phyloP scores from a whole-genome alignment of 1,140 invertebrate species.

The Hypsibius dujardini region DNA sequence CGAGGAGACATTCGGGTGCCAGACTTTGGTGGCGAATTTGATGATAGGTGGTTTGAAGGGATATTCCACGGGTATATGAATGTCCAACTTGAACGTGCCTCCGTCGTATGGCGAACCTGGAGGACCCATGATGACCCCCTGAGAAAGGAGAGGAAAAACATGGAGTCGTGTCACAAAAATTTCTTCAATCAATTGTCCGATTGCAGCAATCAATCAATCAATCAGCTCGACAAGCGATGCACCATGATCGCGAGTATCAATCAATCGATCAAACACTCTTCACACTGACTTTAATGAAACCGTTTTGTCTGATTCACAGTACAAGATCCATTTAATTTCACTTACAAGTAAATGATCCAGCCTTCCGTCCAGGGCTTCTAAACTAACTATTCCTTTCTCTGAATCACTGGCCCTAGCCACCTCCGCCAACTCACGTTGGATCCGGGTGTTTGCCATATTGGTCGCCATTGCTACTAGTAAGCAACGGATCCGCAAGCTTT shows the following conservation, averaged over 20 bases:
- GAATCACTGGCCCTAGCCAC: background rate
- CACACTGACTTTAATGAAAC: too few relatives aligned
- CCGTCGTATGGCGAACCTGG: conserved; percentile 93
- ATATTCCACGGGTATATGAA: conserved; percentile 95
- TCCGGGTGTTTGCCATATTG: background rate
- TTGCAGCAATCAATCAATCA: too few relatives aligned
- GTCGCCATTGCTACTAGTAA: background rate
- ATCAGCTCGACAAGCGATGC: too few relatives aligned
- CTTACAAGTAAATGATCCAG: background rate
- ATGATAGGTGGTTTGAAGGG: conserved; percentile 98
- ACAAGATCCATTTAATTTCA: too few relatives aligned
- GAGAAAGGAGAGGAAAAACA: too few relatives aligned
- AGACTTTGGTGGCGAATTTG: conserved; percentile 85
- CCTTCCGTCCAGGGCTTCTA: background rate
- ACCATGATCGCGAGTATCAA: too few relatives aligned
- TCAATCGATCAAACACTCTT: too few relatives aligned
- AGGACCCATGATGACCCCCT: conserved; percentile 39
- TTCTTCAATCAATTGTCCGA: too few relatives aligned
- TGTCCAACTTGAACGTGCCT: conserved; percentile 77
- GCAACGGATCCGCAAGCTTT: background rate
- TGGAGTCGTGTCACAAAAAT: too few relatives aligned
- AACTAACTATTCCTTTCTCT: conserved; percentile 1
- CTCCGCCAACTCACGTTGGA: conserved; percentile 3
- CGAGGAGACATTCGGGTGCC: conserved; percentile 99
- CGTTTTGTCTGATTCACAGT: too few relatives aligned